Percentiles rank a stretch among this genome's conserved stretches.
Conservation (phyloP, 2,888 invertebrate species). For the Unio pictorum region DNA sequence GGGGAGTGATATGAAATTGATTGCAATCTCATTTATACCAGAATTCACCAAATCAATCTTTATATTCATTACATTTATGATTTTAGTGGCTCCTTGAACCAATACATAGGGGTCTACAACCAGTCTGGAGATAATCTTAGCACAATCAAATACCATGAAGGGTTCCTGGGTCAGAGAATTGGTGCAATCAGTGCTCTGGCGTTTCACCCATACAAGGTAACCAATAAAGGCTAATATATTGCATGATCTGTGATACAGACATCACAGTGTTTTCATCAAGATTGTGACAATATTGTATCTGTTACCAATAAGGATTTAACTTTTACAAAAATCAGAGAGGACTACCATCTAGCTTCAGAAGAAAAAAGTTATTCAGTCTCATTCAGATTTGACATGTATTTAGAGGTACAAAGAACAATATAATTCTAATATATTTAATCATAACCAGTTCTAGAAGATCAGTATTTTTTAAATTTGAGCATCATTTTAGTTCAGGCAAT, state of each 20-base stretch:
- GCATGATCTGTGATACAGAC: neutral
- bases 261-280: neutral
- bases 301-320: neutral
- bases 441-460: too few relatives aligned
- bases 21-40: neutral
- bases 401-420: too few relatives aligned
- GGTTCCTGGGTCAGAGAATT: slow-evolving; percentile 89
- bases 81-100: slow-evolving; percentile 75
- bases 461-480: too few relatives aligned
- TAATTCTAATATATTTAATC: too few relatives aligned
- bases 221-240: slow-evolving; percentile 4
- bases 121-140: slow-evolving; percentile 80
- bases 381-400: too few relatives aligned
- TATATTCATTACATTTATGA: slow-evolving; percentile 6
- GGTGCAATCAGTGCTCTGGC: slow-evolving; percentile 90
- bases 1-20: neutral
- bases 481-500: too few relatives aligned
- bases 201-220: slow-evolving; percentile 88
- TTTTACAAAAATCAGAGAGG: too few relatives aligned
- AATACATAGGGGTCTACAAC: slow-evolving; percentile 76
- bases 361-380: too few relatives aligned
- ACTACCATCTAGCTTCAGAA: too few relatives aligned
- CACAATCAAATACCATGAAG: slow-evolving; percentile 90
- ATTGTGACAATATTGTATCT: slow-evolving; percentile 1
- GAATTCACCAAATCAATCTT: neutral